A percentile compares a stretch with the other conserved stretches of the same genome.
Evolutionary conservation across 2,113 vertebrate genomes (phyloP).

Genomic region (Cairina moschata): DNA sequence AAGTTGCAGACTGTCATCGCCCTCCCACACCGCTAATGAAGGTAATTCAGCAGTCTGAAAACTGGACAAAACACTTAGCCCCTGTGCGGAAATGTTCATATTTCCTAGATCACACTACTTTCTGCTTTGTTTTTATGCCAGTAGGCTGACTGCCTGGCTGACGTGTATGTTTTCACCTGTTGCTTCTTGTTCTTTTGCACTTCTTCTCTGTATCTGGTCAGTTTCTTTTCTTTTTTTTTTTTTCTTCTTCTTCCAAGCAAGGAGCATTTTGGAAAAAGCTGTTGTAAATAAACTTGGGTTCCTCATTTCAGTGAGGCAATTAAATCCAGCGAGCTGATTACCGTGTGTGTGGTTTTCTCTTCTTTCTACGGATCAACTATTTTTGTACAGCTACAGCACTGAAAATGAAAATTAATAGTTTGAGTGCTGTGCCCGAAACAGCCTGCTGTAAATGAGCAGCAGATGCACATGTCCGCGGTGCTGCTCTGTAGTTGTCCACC

Average conservation of each 20-base stretch:
- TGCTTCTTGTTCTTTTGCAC: not conserved
- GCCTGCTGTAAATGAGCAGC: not conserved
- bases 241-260: not conserved
- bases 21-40: not conserved
- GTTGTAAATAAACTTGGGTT: not conserved
- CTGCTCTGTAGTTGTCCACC: rapidly evolving
- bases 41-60: not conserved
- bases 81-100: not conserved
- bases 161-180: not conserved
- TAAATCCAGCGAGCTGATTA: not conserved
- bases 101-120: not conserved
- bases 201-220: not conserved
- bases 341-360: not conserved
- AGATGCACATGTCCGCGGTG: not conserved
- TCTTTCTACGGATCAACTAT: not conserved
- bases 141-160: not conserved
- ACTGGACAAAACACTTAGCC: not conserved
- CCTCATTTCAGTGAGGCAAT: not conserved
- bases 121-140: not conserved
- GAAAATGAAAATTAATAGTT: not conserved
- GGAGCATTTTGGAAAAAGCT: not conserved
- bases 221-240: not conserved
- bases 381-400: not conserved
- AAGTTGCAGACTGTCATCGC: not conserved
- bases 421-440: not conserved